Percentiles rank a stretch among this genome's conserved stretches.
phyloP scores from a whole-genome alignment of 2,113 vertebrate species.

The Elanus axillaris region DNA sequence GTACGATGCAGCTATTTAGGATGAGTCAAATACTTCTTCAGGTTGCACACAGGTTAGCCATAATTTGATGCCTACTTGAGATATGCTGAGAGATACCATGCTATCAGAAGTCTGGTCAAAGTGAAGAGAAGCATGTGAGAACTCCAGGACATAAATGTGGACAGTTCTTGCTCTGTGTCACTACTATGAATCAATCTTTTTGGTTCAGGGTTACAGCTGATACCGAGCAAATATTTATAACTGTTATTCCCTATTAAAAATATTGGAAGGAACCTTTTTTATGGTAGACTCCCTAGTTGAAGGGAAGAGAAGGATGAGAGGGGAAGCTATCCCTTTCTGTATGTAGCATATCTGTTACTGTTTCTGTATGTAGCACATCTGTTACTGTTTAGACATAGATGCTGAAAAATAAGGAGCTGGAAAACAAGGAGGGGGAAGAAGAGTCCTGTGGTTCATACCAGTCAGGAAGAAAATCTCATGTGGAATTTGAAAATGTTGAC shows the following conservation, averaged over 20 bases:
- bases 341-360: not conserved
- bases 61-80: conserved; percentile 29
- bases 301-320: not conserved
- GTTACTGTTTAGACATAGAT: not conserved
- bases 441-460: not conserved
- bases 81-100: not conserved
- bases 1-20: not conserved
- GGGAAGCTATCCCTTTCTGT: not conserved
- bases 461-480: not conserved
- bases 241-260: not conserved
- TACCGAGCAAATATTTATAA: not conserved
- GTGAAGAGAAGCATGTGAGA: not conserved
- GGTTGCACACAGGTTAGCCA: not conserved
- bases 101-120: not conserved
- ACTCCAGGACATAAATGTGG: not conserved
- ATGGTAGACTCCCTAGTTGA: not conserved
- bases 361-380: not conserved
- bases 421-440: not conserved
- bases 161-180: not conserved
- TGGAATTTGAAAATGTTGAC: not conserved
- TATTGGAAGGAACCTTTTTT: not conserved
- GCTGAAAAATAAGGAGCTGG: not conserved
- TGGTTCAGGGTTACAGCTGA: not conserved
- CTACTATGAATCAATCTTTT: not conserved
- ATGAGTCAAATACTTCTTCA: conserved; percentile 23